Percentiles rank a stretch among this genome's conserved stretches.
Evolutionary conservation across 2,113 vertebrate species (phyloP).

Genomic region (Falcunculus frontatus): DNA sequence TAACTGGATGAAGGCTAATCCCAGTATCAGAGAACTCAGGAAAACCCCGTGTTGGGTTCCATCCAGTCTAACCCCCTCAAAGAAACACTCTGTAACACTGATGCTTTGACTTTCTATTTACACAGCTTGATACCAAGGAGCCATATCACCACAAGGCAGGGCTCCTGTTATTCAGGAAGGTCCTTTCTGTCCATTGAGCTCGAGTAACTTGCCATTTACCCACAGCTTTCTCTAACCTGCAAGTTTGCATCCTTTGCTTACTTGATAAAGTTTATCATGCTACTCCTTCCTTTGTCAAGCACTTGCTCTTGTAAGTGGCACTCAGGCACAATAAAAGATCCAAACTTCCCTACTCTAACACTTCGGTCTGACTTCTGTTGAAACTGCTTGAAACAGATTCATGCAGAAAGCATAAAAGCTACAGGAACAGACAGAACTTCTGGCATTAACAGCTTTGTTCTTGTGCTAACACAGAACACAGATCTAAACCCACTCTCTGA

Average conservation of each 20-base stretch:
- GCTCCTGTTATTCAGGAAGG: background rate
- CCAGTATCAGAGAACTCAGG: conserved; percentile 31
- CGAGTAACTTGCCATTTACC: background rate
- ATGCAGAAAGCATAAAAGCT: background rate
- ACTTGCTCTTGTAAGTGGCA: background rate
- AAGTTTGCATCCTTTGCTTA: background rate
- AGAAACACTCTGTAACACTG: background rate
- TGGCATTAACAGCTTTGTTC: background rate
- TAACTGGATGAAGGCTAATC: conserved; percentile 62
- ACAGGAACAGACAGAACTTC: background rate
- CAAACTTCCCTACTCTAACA: background rate
- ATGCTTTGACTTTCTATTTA: background rate
- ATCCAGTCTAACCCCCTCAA: conserved; percentile 21
- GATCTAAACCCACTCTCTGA: background rate
- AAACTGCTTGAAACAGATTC: background rate
- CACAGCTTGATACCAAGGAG: background rate
- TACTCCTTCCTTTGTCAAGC: background rate
- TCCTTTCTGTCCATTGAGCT: background rate
- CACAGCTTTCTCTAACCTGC: background rate
- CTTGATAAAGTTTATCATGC: background rate
- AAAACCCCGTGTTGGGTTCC: conserved; percentile 30
- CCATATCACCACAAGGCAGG: background rate
- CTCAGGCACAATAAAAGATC: background rate
- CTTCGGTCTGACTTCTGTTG: background rate
- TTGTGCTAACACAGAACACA: background rate